Percentiles rank a stretch among this genome's conserved stretches.
phyloP scores from a whole-genome alignment of 2,113 vertebrate genomes.

The Tringa solitaria region DNA sequence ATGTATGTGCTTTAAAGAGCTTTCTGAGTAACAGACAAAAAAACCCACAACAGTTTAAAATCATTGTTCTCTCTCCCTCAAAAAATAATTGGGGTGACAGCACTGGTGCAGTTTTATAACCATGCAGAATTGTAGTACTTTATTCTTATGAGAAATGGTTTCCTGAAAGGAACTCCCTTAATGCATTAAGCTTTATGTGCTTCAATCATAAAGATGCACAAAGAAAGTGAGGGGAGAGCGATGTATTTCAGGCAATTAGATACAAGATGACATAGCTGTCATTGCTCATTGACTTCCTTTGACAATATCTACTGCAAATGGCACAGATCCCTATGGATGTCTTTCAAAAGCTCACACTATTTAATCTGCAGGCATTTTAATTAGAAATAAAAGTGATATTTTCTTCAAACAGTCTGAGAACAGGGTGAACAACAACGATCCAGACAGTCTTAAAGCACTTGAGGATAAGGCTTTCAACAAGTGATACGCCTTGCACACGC shows the following conservation, averaged over 20 bases:
- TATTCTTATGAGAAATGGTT: background rate
- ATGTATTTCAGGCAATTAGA: conserved; percentile 25
- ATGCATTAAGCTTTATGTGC: background rate
- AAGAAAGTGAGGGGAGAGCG: background rate
- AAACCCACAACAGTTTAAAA: background rate
- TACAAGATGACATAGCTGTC: background rate
- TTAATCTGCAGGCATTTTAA: conserved; percentile 24
- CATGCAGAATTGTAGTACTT: background rate
- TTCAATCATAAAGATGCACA: background rate
- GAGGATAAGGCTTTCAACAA: background rate
- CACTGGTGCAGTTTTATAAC: background rate
- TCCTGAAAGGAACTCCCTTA: background rate
- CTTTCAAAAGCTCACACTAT: background rate
- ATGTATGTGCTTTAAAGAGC: background rate
- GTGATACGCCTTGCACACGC: fast-evolving
- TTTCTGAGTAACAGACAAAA: background rate
- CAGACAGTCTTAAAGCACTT: background rate
- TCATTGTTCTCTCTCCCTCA: background rate
- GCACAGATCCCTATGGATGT: background rate
- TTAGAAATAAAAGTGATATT: conserved; percentile 27
- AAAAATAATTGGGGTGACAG: background rate
- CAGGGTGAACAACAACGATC: background rate
- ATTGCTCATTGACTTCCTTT: conserved; percentile 23
- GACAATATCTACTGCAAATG: background rate
- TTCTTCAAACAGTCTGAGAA: conserved; percentile 26